A percentile compares a stretch with the other conserved stretches of the same genome.
These are phyloP conservation scores for Incurvaria masculella DNA, from an alignment of 2,888 invertebrate species.

Conservation along the genomic window DNA sequence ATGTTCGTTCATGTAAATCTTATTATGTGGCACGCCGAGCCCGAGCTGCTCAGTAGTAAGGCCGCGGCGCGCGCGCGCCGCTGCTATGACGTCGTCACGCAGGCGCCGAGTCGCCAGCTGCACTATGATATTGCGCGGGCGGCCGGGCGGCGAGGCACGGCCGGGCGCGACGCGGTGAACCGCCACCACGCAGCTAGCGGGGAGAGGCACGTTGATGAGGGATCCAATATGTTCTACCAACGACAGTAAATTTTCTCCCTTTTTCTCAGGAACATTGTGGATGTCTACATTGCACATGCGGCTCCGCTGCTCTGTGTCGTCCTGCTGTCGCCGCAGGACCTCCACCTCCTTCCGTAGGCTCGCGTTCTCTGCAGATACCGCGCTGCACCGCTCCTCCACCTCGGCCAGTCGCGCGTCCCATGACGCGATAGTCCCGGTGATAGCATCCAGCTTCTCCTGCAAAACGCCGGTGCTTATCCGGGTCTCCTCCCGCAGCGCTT, in stretches of 20 bases:
- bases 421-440: too few species aligned
- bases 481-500: too few species aligned
- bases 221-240: conserved; percentile 2
- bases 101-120: conserved; percentile 8
- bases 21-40: too few species aligned
- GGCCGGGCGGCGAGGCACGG: not conserved
- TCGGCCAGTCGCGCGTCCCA: too few species aligned
- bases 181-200: not conserved
- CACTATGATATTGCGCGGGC: conserved; percentile 11
- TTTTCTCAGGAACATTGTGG: conserved; percentile 10
- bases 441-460: too few species aligned
- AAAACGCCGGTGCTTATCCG: too few species aligned
- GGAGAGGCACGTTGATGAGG: not conserved
- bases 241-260: conserved; percentile 4
- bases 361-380: too few species aligned
- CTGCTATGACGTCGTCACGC: conserved; percentile 7
- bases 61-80: conserved; percentile 6
- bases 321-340: too few species aligned
- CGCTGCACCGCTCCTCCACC: too few species aligned
- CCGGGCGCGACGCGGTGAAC: conserved; percentile 7
- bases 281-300: conserved; percentile 9
- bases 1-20: too few species aligned
- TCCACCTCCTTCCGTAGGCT: too few species aligned
- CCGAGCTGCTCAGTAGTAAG: conserved; percentile 3
- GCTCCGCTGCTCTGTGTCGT: conserved; percentile 2